Base-by-base conservation (phyloP, 2,797 vertebrate species). In the Rhynchotus rufescens region DNA sequence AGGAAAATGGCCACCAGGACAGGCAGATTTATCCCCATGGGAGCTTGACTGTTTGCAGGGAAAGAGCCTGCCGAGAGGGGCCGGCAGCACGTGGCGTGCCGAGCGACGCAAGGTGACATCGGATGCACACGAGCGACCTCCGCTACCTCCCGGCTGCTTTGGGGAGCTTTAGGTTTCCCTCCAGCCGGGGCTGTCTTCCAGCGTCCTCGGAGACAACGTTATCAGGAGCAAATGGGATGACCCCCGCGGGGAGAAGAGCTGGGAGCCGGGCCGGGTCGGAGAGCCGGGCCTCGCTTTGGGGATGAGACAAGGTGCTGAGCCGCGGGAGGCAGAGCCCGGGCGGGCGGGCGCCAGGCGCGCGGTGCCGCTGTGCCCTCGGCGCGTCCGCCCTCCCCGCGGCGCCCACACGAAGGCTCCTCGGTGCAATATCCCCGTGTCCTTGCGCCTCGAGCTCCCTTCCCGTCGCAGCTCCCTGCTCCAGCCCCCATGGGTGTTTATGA, bases 291-390 rank as follows among this genome's bases (percentile, higher is more conserved):
- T 86, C 69, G 4, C 76, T 69, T 14, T 44, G 64, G 47, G 84
- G 79, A 83, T 67, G 88, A 67, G 80, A 92, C 71, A 67, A 12
- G 83, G 57, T 91, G 76, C 79, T 95, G 95, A 91, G 91, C 83
- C 95, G 90, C 52, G 4, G 2, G 66, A 68, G 72, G 47, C 81
- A 84, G 74, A 79, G 94, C 89, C 74, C 30, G 34, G 77, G 62
- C 59, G 69, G 8, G 17, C 36, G 59, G 73, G 74, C 2, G 3
- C 0, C 1, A 19, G 0, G 2, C 47, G 54, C 76, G 52, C 25
- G 42, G 78, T 15, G n/a, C 86, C 19, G 4, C 60, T 21, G 74
- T 26, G 1, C 57, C 81, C 74, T 59, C 80, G 80, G 47, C 15
- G 86, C 1, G 0, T 9, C 74, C 86, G 62, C 21, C 11, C 45